Percentiles rank a stretch among this genome's conserved stretches.
Conservation (phyloP, 2,888 invertebrate genomes). For the Aspidiotus destructor region DNA sequence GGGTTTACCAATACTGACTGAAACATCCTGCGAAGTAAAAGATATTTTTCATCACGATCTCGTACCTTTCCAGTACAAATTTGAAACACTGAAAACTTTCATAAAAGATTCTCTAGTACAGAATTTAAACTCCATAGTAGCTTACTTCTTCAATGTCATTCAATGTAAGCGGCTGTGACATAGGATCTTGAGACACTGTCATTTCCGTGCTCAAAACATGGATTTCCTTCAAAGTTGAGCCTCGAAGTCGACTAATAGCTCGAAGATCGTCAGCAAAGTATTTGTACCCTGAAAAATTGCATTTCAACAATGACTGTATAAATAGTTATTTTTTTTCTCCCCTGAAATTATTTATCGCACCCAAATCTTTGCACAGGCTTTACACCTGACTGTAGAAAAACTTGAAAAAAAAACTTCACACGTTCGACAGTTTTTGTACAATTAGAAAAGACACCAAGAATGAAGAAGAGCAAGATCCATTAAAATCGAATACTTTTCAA, state of each 20-base stretch:
- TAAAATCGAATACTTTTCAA: too few species aligned
- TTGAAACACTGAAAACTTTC: too few species aligned
- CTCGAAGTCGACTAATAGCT: conserved; percentile 47
- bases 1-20: conserved; percentile 47
- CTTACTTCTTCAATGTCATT: conserved; percentile 23
- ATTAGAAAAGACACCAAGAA: too few species aligned
- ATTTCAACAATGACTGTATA: neutral
- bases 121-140: too few species aligned
- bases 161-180: conserved; percentile 1
- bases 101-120: too few species aligned
- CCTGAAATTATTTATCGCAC: too few species aligned
- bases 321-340: neutral
- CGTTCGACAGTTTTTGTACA: too few species aligned
- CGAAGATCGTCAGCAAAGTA: conserved; percentile 54
- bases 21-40: conserved; percentile 46
- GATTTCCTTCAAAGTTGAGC: conserved; percentile 7
- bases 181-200: neutral
- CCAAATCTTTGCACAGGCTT: too few species aligned
- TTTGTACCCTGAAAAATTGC: conserved; percentile 46
- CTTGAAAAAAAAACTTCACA: too few species aligned
- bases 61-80: too few species aligned
- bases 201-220: conserved; percentile 23
- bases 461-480: too few species aligned
- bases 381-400: too few species aligned
- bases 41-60: neutral